Evolutionary conservation across 2,797 vertebrate species (phyloP), one percentile per base, ranked within the genome.

Genomic region (Rachycentron canadum): DNA sequence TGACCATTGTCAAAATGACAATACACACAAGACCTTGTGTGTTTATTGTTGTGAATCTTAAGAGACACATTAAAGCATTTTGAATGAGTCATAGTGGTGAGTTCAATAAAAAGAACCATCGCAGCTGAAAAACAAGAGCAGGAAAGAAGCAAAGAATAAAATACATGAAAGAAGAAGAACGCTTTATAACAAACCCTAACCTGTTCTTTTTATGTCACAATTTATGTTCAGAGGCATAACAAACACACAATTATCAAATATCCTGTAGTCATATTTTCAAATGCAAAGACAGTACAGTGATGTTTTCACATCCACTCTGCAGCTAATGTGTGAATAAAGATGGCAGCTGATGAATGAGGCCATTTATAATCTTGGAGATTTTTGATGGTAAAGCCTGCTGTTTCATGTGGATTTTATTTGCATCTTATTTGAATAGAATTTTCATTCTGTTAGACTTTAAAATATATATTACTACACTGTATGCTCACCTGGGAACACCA

Each of bases 1-100:
- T 38, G 23, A 13, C 7, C 43, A 45, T n/a, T 76, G 61, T 52
- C 30, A 60, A 67, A 66, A 67, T 21, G 25, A 78, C 21, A 57
- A 57, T 64, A 21, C 7, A 47, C 43, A 47, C 6, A 64, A 30
- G 11, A 76, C 38, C 19, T 60, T 74, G 57, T 68, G 28, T 10
- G 2, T 50, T 71, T n/a, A 62, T 25, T 61, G 38, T 30, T 60
- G 23, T 3, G 4, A 38, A 43, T 60, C 30, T 40, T 58, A 21
- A 32, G 23, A 67, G 60, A 76, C 7, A 21, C 41, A 76, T 50
- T 59, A 30, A 63, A 73, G 52, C 12, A 16, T 28, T 10, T 11
- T 60, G 25, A 76, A 36, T 55, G 47, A 73, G 32, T 56, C 43
- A 69, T 26, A 59, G 40, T 4, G 10, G 2, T 41, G 60, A 41